Percentiles rank a stretch among this genome's conserved stretches.
These are phyloP conservation scores for Tyto alba DNA, from an alignment of 2,113 vertebrate genomes.

Conservation along the genomic window DNA sequence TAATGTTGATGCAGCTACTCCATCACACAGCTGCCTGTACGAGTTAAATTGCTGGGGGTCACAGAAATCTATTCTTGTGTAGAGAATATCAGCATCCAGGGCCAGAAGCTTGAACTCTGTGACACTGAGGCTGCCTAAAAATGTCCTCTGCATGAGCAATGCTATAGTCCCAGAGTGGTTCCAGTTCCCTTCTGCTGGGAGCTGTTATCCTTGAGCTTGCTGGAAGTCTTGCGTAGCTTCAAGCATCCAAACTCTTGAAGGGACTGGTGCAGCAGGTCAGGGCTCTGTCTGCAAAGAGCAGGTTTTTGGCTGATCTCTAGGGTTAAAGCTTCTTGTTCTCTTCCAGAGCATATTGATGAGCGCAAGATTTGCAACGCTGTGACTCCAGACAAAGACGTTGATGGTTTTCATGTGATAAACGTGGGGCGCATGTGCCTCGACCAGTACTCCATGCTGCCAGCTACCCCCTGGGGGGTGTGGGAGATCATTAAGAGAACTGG, in stretches of 20 bases:
- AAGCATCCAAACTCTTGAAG: background rate
- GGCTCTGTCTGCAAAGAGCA: background rate
- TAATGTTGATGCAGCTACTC: background rate
- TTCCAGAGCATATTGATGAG: constrained; percentile 89
- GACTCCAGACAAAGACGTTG: constrained; percentile 90
- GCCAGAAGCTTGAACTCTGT: background rate
- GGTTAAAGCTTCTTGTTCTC: background rate
- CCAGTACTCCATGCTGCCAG: constrained; percentile 92
- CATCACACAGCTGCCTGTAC: background rate
- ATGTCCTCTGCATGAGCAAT: accelerated
- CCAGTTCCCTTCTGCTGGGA: background rate
- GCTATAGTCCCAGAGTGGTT: background rate
- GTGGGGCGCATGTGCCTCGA: constrained; percentile 95
- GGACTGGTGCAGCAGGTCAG: background rate
- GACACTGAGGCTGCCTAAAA: background rate
- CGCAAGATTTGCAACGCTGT: constrained; percentile 91
- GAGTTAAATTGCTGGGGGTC: background rate
- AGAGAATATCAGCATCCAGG: background rate
- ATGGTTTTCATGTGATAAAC: constrained; percentile 94
- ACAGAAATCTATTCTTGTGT: background rate
- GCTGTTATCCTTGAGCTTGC: background rate
- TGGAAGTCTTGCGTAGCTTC: background rate
- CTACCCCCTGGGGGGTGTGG: constrained; percentile 94
- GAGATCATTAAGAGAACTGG: constrained; percentile 96
- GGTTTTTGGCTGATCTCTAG: background rate